Conservation (phyloP, 1,140 invertebrate species). For the Temnothorax curvispinosus region DNA sequence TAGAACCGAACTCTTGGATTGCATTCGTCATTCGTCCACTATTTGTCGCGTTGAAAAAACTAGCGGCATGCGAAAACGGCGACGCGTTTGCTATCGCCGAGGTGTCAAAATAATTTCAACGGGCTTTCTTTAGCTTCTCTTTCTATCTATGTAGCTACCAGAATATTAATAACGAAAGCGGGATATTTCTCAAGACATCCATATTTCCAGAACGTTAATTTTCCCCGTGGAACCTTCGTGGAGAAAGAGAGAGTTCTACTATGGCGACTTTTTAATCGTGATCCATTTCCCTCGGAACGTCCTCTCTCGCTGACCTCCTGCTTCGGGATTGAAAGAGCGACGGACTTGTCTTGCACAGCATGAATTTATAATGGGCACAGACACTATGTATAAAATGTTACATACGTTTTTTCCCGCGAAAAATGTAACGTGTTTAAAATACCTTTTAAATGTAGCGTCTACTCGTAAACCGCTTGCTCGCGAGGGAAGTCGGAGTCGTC, state of each 20-base stretch:
- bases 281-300: neutral
- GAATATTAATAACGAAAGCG: constrained; percentile 14
- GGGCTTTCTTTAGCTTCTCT: neutral
- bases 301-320: neutral
- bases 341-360: constrained; percentile 35
- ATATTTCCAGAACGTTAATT: neutral
- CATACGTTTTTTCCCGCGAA: constrained; percentile 7
- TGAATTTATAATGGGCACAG: constrained; percentile 32
- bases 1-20: constrained; percentile 8
- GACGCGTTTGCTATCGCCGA: neutral
- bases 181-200: neutral
- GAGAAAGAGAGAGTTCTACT: neutral
- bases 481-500: neutral
- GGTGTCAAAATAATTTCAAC: constrained; percentile 22
- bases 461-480: neutral
- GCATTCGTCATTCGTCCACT: constrained; percentile 29
- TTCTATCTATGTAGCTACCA: neutral
- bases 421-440: constrained; percentile 27
- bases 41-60: neutral
- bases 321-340: constrained; percentile 35
- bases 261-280: constrained; percentile 7
- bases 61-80: neutral
- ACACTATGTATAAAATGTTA: constrained; percentile 53
- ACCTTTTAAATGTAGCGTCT: constrained; percentile 5
- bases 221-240: neutral